Evolutionary conservation across 2,797 vertebrate species (phyloP).

Genomic region (Sebastes nivosus): DNA sequence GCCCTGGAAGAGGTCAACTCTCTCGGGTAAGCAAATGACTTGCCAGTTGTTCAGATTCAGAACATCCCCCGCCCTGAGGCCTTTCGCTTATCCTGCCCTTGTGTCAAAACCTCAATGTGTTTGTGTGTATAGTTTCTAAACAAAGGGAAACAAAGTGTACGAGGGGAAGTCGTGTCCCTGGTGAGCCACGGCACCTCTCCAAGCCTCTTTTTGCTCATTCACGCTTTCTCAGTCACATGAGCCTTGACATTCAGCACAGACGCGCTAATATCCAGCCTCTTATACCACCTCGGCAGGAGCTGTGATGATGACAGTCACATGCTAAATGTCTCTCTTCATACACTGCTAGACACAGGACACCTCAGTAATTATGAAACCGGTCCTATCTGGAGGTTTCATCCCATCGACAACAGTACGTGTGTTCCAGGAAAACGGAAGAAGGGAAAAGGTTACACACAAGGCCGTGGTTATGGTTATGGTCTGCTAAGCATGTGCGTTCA

Average conservation of each 20-base stretch:
- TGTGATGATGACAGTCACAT: slow-evolving; percentile 17
- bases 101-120: not conserved
- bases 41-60: not conserved
- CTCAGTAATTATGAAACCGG: not conserved
- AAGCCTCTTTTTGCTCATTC: not conserved
- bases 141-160: not conserved
- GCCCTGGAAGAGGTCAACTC: slow-evolving; percentile 6
- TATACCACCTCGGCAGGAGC: not conserved
- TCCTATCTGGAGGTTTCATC: slow-evolving; percentile 4
- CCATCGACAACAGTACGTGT: not conserved
- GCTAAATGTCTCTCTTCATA: not conserved
- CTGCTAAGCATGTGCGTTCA: not conserved
- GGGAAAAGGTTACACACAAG: slow-evolving; percentile 1
- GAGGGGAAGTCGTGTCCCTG: not conserved
- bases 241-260: slow-evolving; percentile 24
- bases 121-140: not conserved
- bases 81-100: not conserved
- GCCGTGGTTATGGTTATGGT: slow-evolving; percentile 8
- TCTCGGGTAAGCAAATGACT: not conserved
- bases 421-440: not conserved
- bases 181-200: not conserved
- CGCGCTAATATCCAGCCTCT: not conserved
- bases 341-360: not conserved
- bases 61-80: not conserved
- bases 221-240: slow-evolving; percentile 23